Evolutionary conservation across 2,888 invertebrate genomes (phyloP).

Genomic region (Mellilla xanthometata): DNA sequence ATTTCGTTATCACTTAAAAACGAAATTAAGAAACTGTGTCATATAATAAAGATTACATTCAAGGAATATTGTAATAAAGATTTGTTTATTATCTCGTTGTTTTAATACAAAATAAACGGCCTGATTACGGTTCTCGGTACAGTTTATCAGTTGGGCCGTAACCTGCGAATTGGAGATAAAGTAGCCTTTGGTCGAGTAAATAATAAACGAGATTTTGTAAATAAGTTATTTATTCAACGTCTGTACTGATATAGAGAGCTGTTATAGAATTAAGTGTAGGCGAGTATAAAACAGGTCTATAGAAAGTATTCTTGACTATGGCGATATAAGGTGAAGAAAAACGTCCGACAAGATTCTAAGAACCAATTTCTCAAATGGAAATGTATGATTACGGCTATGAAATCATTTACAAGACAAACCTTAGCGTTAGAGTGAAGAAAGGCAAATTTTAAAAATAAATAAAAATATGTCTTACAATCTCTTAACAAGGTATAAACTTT

Average conservation of each 20-base stretch:
- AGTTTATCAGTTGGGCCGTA: slow-evolving; percentile 35
- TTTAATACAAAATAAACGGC: slow-evolving; percentile 30
- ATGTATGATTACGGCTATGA: too few species aligned
- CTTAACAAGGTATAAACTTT: too few species aligned
- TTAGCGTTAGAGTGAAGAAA: too few species aligned
- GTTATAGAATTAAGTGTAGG: not conserved
- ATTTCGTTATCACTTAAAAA: slow-evolving; percentile 17
- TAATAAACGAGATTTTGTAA: slow-evolving; percentile 11
- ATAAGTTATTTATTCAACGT: slow-evolving; percentile 19
- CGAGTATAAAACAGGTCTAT: not conserved
- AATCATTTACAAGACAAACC: too few species aligned
- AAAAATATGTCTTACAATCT: too few species aligned
- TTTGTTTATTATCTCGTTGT: slow-evolving; percentile 36
- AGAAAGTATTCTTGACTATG: not conserved
- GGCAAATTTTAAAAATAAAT: too few species aligned
- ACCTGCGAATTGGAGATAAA: slow-evolving; percentile 37
- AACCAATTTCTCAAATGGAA: too few species aligned
- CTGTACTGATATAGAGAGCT: slow-evolving; percentile 20
- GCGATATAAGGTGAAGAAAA: not conserved
- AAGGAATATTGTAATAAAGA: slow-evolving; percentile 42
- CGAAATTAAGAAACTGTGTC: slow-evolving; percentile 30
- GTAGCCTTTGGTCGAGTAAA: slow-evolving; percentile 10
- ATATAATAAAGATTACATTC: slow-evolving; percentile 29
- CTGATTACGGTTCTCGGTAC: slow-evolving; percentile 13
- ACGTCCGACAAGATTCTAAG: not conserved